Evolutionary conservation across 2,888 invertebrate species (phyloP), one percentile per base, ranked within the genome.

Genomic region (Himalopsyche japonica): DNA sequence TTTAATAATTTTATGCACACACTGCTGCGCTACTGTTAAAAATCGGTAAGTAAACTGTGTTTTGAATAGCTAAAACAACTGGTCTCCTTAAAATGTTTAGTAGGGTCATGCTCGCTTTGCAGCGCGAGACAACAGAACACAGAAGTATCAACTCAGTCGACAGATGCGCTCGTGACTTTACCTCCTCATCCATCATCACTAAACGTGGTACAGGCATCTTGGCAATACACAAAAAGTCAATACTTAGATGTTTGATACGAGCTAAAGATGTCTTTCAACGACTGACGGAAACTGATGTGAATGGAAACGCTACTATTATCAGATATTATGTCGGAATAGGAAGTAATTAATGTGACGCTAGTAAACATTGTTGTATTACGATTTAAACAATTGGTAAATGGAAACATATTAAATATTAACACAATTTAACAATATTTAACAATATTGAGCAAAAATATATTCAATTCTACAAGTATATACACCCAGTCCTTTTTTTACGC

Each of bases 31-130:
- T 76, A 47, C 37, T 76, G 80, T 30, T 48, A 76, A 77, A 8
- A 83, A 83, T 83, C 34, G 79, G 37, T 76, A 81, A 47, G 80
- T 81, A 81, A 81, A 81, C 81, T 70, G 49, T 82, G 79, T 82
- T 78, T 80, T 78, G 64, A 78, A 76, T 79, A 84, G 79, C 82
- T 82, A 82, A 82, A 82, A 84, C 80, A 80, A 82, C 82, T 79
- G 37, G 78, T 82, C 77, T 79, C 48, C 37, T 78, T 76, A 20
- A 85, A 70, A 70, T 70, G 30, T 70, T 70, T 70, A 70, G 70
- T 70, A 81, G 84, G 85, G 85, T 82, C 82, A 85, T 47, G 85
- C 85, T 85, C 85, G 82, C 82, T 85, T 85, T 70, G 47, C 81
- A 8, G 43, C 79, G 32, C 27, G 49, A 43, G 47, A 47, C 64